phyloP scores from a whole-genome alignment of 2,113 vertebrate genomes.

The Pelobates fuscus region DNA sequence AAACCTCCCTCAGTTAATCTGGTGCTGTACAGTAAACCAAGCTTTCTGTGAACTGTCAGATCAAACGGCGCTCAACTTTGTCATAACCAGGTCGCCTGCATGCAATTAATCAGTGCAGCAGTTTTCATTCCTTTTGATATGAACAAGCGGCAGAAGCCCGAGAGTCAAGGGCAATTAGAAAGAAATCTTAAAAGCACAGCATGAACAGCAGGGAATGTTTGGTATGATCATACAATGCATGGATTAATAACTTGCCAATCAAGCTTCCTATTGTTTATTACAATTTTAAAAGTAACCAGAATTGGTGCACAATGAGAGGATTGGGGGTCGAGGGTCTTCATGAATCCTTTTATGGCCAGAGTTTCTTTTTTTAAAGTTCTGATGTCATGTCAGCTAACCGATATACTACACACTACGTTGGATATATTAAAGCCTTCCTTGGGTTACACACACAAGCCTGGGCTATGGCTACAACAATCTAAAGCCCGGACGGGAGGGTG shows the following conservation, averaged over 20 bases:
- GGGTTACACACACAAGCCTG: too few relatives aligned
- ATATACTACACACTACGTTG: too few relatives aligned
- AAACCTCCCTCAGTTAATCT: background rate
- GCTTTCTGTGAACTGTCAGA: conserved; percentile 60
- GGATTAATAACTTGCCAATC: background rate
- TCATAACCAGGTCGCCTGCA: conserved; percentile 4
- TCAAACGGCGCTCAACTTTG: conserved; percentile 27
- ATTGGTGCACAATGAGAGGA: too few relatives aligned
- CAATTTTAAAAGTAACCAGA: too few relatives aligned
- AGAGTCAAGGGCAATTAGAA: conserved; percentile 52
- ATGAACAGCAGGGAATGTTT: background rate
- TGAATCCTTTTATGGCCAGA: too few relatives aligned
- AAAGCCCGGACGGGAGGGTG: too few relatives aligned
- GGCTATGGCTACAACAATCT: too few relatives aligned
- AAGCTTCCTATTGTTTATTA: too few relatives aligned
- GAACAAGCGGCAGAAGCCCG: background rate
- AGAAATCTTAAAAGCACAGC: background rate
- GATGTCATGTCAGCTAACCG: too few relatives aligned
- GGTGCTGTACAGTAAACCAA: background rate
- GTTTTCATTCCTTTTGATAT: background rate
- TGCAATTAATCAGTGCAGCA: conserved; percentile 54
- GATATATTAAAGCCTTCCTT: too few relatives aligned
- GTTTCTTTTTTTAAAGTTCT: too few relatives aligned
- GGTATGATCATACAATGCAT: background rate
- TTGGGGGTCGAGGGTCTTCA: too few relatives aligned